Base-by-base conservation (phyloP, 2,797 vertebrate species). In the Sebastes nivosus region DNA sequence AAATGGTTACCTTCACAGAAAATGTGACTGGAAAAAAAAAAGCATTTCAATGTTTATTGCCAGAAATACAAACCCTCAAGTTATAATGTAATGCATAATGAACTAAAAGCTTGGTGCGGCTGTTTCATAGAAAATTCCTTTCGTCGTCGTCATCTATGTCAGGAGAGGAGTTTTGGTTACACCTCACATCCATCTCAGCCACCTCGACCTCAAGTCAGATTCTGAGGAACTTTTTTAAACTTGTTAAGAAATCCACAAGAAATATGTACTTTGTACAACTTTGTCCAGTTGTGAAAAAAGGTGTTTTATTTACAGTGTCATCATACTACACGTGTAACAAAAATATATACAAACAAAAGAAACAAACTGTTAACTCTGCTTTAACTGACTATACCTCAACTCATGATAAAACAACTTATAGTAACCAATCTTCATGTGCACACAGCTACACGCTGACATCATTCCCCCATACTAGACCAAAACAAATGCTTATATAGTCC, bases 41-140 rank as follows among this genome's bases (percentile, higher is more conserved):
- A 4, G 8, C 8, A 12, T 82, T 34, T 75, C 8, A 1, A 32
- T 65, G 3, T 84, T 81, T 85, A 79, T 75, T 89, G 27, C 6
- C 18, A 75, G 71, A 65, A 70, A 63, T 29, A 60, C 46, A 86
- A 86, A 77, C 5, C 2, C 2, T 58, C 7, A 55, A 38, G 24
- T 13, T 8, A 46, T 0, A 71, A 58, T 36, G 2, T 8, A 68
- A 69, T 59, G 36, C 4, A 55, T 32, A 3, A 67, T 50, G 3
- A 34, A 50, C 20, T 25, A 22, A 52, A 32, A 22, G 25, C 24
- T 34, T 32, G 14, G 18, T 24, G 64, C 0, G 4, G 2, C 3
- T 13, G 11, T 50, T 38, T 27, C n/a, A 25, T 24, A 10, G n/a
- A 30, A 54, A 11, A 50, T 50, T 50, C 46, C 46, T 50, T 50